Evolutionary conservation across 2,113 vertebrate genomes (phyloP).

Genomic region (Oxyruncus cristatus): DNA sequence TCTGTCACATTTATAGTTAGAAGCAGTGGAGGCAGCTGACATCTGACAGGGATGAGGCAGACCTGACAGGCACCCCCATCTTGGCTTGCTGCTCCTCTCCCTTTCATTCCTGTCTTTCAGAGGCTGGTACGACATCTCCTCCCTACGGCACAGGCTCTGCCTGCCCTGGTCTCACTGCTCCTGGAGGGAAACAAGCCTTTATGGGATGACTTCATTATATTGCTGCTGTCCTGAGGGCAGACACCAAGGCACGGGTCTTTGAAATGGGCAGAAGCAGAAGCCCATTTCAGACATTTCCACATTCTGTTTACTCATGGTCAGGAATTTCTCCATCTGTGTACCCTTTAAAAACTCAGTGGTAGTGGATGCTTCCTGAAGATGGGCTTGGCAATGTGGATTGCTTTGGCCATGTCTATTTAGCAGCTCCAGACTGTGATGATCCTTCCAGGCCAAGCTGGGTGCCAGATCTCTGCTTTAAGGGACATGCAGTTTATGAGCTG

Average conservation of each 20-base stretch:
- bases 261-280: neutral
- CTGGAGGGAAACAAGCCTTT: neutral
- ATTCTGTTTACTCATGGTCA: neutral
- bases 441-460: neutral
- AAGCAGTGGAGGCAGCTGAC: slow-evolving; percentile 64
- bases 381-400: neutral
- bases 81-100: slow-evolving; percentile 28
- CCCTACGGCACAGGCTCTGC: neutral
- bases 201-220: neutral
- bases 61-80: slow-evolving; percentile 49
- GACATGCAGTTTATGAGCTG: neutral
- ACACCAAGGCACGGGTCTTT: neutral
- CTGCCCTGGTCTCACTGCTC: neutral
- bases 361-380: neutral
- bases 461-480: neutral
- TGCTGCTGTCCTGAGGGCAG: neutral
- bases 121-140: neutral
- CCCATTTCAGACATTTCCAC: neutral
- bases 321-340: neutral
- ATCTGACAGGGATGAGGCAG: slow-evolving; percentile 63
- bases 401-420: neutral
- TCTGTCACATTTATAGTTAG: slow-evolving; percentile 68
- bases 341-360: neutral
- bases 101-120: slow-evolving; percentile 16
- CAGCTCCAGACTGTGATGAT: neutral